Evolutionary conservation across 2,888 invertebrate species (phyloP).

Genomic region (Junonia oenone): DNA sequence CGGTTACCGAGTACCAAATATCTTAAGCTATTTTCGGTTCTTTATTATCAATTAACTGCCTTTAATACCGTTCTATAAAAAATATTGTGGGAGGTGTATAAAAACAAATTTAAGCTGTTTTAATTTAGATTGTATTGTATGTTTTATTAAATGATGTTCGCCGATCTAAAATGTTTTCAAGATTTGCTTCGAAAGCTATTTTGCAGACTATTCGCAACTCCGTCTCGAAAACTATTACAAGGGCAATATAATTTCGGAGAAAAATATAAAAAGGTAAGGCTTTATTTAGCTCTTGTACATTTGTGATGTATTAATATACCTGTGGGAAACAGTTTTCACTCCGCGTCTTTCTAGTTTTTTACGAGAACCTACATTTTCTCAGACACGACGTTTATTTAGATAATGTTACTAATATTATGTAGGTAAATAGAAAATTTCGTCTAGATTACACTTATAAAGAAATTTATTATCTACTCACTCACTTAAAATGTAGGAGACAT

Average conservation of each 20-base stretch:
- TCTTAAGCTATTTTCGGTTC: slow-evolving; percentile 13
- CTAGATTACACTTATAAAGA: no score
- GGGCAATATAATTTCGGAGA: slow-evolving; percentile 25
- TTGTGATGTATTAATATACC: slow-evolving; percentile 1
- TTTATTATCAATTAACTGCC: slow-evolving; percentile 8
- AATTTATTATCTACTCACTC: no score
- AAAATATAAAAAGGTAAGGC: slow-evolving; percentile 19
- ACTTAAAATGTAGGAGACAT: no score
- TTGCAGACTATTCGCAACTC: slow-evolving; percentile 17
- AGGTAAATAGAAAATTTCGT: no score
- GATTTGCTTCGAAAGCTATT: slow-evolving; percentile 7
- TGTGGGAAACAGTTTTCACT: no score
- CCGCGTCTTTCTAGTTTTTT: no score
- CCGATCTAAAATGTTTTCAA: background rate
- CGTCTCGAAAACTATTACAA: slow-evolving; percentile 26
- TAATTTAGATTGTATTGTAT: slow-evolving; percentile 1
- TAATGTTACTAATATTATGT: no score
- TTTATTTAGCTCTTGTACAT: slow-evolving; percentile 10
- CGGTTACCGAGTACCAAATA: slow-evolving; percentile 2
- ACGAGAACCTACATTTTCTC: no score
- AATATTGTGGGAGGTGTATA: slow-evolving; percentile 1
- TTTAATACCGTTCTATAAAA: background rate
- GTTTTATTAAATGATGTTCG: background rate
- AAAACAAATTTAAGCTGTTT: background rate
- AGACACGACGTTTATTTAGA: no score